phyloP scores from a whole-genome alignment of 2,888 invertebrate species.

The Pteria penguin region DNA sequence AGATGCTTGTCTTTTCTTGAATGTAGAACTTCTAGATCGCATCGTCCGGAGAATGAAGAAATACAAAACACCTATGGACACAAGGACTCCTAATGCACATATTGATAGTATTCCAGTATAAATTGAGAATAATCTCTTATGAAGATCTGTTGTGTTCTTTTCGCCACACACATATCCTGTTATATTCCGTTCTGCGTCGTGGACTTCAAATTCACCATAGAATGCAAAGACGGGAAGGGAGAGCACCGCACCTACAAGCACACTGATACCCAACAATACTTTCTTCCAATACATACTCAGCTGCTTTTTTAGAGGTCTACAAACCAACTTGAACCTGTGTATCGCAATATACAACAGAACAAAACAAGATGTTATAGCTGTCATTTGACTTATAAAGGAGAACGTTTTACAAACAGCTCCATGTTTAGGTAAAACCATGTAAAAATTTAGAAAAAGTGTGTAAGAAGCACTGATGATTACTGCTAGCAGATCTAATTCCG shows the following conservation, averaged over 20 bases:
- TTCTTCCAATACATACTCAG: constrained; percentile 11
- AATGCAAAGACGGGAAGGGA: constrained; percentile 14
- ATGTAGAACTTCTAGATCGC: constrained; percentile 16
- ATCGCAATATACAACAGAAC: constrained; percentile 27
- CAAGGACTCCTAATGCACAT: not conserved
- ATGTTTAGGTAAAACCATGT: constrained; percentile 16
- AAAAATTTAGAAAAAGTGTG: constrained; percentile 23
- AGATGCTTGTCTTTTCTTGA: constrained; percentile 2
- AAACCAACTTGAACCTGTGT: constrained; percentile 25
- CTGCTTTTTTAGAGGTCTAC: constrained; percentile 16
- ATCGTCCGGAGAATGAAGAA: constrained; percentile 11
- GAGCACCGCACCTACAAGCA: not conserved
- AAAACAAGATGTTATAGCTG: constrained; percentile 20
- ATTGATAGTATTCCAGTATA: constrained; percentile 2
- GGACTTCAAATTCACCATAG: constrained; percentile 19
- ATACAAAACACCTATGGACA: constrained; percentile 21
- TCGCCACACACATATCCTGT: constrained; percentile 20
- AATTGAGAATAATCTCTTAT: not conserved
- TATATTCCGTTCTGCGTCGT: constrained; percentile 5
- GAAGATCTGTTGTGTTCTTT: not conserved
- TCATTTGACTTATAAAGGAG: constrained; percentile 13
- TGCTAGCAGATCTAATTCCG: constrained; percentile 11
- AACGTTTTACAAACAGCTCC: constrained; percentile 12
- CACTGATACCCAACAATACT: constrained; percentile 9
- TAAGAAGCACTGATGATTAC: constrained; percentile 2